A percentile compares a stretch with the other conserved stretches of the same genome.
Evolutionary conservation across 2,888 invertebrate genomes (phyloP).

Genomic region (Megastigmus dorsalis): DNA sequence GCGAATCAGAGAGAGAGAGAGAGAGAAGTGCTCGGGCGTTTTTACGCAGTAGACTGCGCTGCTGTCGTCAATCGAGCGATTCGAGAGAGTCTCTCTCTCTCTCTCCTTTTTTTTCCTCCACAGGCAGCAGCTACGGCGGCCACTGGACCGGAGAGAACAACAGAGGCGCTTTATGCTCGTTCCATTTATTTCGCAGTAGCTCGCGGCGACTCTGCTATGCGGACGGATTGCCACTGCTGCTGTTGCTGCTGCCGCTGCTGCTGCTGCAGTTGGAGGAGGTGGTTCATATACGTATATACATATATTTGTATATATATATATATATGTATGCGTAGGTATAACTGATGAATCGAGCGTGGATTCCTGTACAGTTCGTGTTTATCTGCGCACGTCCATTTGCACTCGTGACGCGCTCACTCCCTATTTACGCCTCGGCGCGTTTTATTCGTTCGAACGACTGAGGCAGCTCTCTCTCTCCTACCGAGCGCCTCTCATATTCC

Average conservation of each 20-base stretch:
- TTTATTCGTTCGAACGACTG: too few relatives aligned
- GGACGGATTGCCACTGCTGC: conserved; percentile 22
- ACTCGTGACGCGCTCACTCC: background rate
- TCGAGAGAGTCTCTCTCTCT: conserved; percentile 30
- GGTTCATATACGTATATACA: too few relatives aligned
- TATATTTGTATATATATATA: too few relatives aligned
- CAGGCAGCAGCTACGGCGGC: too few relatives aligned
- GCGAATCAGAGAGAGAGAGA: background rate
- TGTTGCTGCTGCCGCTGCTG: too few relatives aligned
- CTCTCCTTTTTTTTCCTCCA: background rate
- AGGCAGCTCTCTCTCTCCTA: background rate
- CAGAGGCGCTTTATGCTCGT: conserved; percentile 52
- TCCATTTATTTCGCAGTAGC: conserved; percentile 67
- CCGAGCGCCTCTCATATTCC: background rate
- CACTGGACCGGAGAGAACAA: background rate
- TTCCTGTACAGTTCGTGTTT: background rate
- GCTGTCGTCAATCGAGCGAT: conserved; percentile 56
- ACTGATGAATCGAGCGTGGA: too few relatives aligned
- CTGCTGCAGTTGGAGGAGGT: too few relatives aligned
- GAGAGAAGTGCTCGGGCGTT: conserved; percentile 57
- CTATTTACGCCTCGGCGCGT: too few relatives aligned
- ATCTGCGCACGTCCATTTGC: conserved; percentile 26
- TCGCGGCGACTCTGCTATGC: conserved; percentile 57
- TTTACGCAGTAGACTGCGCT: too few relatives aligned
- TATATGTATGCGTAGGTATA: too few relatives aligned